Conservation (phyloP, 1,140 invertebrate species). For the Drosophila lowei region DNA sequence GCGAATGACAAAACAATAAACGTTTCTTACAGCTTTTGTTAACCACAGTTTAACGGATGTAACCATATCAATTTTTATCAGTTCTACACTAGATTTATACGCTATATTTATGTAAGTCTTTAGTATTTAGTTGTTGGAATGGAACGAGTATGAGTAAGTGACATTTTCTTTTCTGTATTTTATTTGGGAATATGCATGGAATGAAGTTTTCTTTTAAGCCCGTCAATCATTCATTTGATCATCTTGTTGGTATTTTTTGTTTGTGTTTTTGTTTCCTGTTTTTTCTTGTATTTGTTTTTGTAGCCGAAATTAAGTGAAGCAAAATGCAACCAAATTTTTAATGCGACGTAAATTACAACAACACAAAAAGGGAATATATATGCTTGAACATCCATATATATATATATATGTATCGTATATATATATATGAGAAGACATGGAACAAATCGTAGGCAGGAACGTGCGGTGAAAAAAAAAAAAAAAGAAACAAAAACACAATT, state of each 20-base stretch:
- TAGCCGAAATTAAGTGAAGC: conserved; percentile 49
- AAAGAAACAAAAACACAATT: conserved; percentile 67
- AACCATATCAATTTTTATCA: too few relatives aligned
- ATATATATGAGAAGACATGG: conserved; percentile 66
- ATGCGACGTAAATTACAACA: conserved; percentile 69
- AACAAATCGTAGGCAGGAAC: conserved; percentile 83
- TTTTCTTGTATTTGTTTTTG: conserved; percentile 37
- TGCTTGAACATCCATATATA: conserved; percentile 60
- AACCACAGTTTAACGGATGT: conserved; percentile 14
- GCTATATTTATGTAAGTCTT: too few relatives aligned
- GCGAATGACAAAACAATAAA: conserved; percentile 62
- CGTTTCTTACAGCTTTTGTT: conserved; percentile 66
- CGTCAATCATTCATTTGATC: conserved; percentile 20
- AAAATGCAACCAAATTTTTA: conserved; percentile 59
- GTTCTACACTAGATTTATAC: too few relatives aligned
- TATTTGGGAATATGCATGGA: too few relatives aligned
- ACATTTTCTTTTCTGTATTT: not conserved
- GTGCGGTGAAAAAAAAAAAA: conserved; percentile 78
- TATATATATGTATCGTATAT: conserved; percentile 52
- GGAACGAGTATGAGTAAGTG: too few relatives aligned
- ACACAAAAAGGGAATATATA: conserved; percentile 56
- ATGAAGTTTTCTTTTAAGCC: not conserved
- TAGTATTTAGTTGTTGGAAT: too few relatives aligned
- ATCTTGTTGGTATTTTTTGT: conserved; percentile 16
- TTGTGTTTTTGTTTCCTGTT: conserved; percentile 15